These are phyloP conservation scores for Bellardia bayeri DNA, from an alignment of 2,888 invertebrate genomes.

Conservation along the genomic window DNA sequence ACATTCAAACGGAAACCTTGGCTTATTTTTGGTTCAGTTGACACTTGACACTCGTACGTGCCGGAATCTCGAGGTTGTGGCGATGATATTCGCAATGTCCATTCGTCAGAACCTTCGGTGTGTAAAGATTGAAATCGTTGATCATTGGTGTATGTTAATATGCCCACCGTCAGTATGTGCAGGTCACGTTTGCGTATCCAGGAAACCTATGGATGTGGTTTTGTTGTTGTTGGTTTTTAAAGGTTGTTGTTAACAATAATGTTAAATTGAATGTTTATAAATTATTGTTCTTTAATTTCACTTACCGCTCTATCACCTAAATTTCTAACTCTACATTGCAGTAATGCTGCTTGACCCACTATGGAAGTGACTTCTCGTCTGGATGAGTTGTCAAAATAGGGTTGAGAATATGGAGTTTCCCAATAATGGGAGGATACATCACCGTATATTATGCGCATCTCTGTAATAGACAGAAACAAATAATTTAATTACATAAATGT, in stretches of 20 bases:
- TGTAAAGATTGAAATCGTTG: slow-evolving; percentile 89
- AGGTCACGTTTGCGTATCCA: slow-evolving; percentile 93
- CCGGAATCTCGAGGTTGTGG: slow-evolving; percentile 89
- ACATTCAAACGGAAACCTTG: slow-evolving; percentile 89
- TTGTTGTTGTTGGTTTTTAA: background rate
- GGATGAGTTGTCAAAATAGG: slow-evolving; percentile 95
- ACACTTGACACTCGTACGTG: slow-evolving; percentile 90
- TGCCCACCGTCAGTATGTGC: slow-evolving; percentile 90
- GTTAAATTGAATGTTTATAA: background rate
- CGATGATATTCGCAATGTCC: slow-evolving; percentile 88
- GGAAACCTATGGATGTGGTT: slow-evolving; percentile 86
- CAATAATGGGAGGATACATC: slow-evolving; percentile 84
- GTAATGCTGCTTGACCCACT: slow-evolving; percentile 93
- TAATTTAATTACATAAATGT: background rate
- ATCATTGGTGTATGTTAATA: slow-evolving; percentile 89
- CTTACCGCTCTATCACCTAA: slow-evolving; percentile 95
- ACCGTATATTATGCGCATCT: slow-evolving; percentile 82
- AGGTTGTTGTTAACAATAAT: background rate
- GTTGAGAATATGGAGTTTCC: slow-evolving; percentile 90
- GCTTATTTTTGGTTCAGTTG: slow-evolving; percentile 91
- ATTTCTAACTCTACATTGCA: slow-evolving; percentile 94
- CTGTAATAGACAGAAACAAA: slow-evolving; percentile 75
- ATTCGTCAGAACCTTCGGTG: slow-evolving; percentile 89
- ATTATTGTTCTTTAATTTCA: background rate
- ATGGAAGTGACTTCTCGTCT: slow-evolving; percentile 93